Evolutionary conservation across 2,113 vertebrate genomes (phyloP).

Genomic region (Leptobrachium leishanense): DNA sequence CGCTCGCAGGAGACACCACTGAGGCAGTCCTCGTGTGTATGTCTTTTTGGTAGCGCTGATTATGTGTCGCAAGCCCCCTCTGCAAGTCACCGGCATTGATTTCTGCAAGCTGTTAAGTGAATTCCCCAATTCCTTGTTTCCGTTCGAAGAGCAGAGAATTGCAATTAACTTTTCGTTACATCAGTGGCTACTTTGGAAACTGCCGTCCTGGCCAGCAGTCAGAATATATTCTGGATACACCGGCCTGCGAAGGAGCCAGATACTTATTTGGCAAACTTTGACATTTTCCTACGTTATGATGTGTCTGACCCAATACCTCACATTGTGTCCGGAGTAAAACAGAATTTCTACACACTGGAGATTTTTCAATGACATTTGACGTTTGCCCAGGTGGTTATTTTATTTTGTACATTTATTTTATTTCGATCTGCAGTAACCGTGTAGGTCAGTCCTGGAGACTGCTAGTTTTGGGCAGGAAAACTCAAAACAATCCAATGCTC

Average conservation of each 20-base stretch:
- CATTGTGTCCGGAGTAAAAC: conserved; percentile 3
- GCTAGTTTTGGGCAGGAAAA: conserved; percentile 11
- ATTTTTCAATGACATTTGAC: background rate
- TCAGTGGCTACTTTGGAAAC: background rate
- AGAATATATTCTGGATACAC: background rate
- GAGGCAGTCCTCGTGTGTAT: too few species aligned
- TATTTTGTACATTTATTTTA: conserved; percentile 19
- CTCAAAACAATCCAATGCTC: conserved; percentile 12
- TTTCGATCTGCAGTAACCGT: background rate
- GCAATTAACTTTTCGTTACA: background rate
- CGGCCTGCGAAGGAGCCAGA: background rate
- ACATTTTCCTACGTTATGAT: conserved; percentile 8
- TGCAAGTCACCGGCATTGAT: too few species aligned
- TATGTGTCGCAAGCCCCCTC: too few species aligned
- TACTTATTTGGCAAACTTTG: conserved; percentile 14
- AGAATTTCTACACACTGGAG: conserved; percentile 13
- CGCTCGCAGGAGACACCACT: too few species aligned
- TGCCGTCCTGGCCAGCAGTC: background rate
- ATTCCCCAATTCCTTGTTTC: background rate
- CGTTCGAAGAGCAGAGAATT: background rate
- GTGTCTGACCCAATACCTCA: conserved; percentile 19
- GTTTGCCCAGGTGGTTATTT: conserved; percentile 6
- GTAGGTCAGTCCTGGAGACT: background rate
- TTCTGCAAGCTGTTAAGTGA: too few species aligned
- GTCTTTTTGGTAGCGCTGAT: too few species aligned